Base-by-base conservation (phyloP, 2,888 invertebrate species). In the Malthinus flaveolus region DNA sequence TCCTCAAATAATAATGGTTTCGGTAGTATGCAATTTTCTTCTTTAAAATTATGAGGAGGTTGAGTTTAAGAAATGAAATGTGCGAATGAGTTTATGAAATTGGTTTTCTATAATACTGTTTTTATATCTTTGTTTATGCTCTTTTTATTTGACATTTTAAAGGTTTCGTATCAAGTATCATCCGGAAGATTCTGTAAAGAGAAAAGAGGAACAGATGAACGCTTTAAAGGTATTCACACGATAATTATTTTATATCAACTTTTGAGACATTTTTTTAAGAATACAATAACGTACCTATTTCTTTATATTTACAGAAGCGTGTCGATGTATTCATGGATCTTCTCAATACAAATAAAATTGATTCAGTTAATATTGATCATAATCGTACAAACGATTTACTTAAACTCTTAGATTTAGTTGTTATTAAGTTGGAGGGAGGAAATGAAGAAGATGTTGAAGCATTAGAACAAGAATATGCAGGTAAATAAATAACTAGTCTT, bases 111-210 rank as follows among this genome's bases (percentile, higher is more conserved):
- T 8, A 10, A 37, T 1, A 12, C 5, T 15, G n/a, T 42, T 35
- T 31, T 15, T 37, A 44, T 42, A 33, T 51, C 42, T 13, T 23
- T 32, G n/a, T 56, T 36, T 32, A 10, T 42, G 32, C 32, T n/a
- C 50, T 49, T 65, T 65, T 59, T 65, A 67, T 68, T 68, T 65
- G 56, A 66, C 73, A 69, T 71, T 68, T 73, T 75, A 57, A 81
- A 99, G 99, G 98, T 99, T 99, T 85, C 96, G 97, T 81, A 88
- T 93, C 70, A 98, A 98, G 83, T 99, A 98, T 76, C 98, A 99
- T 79, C 99, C 99, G 2, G 95, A 96, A 78, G 97, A 98, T 74
- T 93, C 93, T 50, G 85, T 91, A 32, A 95, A 91, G 78, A 83
- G 94, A 55, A 93, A 91, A 78, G 91, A 93, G 11, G 96, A 97